Conservation (phyloP, 2,113 vertebrate genomes). For the Pteruthius melanotis region DNA sequence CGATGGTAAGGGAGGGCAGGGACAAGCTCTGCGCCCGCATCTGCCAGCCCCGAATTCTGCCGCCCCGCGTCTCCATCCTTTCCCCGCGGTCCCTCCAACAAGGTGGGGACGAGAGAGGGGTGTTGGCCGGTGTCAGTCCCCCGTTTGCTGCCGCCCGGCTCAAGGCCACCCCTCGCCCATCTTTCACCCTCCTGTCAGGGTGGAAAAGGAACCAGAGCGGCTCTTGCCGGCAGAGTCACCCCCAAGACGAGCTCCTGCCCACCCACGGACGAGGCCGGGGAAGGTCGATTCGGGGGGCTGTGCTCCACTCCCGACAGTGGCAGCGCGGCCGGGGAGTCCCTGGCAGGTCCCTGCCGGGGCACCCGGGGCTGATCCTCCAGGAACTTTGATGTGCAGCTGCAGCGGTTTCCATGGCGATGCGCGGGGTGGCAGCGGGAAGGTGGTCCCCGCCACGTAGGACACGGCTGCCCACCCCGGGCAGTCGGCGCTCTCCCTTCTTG, state of each 20-base stretch:
- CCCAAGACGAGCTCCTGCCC: background rate
- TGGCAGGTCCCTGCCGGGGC: background rate
- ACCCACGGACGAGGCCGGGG: background rate
- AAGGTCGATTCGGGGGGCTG: background rate
- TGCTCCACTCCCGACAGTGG: background rate
- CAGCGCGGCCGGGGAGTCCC: background rate
- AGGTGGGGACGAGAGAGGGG: rapidly evolving
- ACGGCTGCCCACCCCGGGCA: background rate
- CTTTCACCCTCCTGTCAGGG: background rate
- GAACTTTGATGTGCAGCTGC: background rate
- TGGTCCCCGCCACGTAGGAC: background rate
- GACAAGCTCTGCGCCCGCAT: background rate
- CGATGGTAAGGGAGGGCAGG: background rate
- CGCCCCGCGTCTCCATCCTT: background rate
- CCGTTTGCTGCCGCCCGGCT: background rate
- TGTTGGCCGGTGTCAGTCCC: rapidly evolving
- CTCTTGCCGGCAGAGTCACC: background rate
- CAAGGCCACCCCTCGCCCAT: rapidly evolving
- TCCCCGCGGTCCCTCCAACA: rapidly evolving
- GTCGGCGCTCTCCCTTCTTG: too few relatives aligned
- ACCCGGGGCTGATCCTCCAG: background rate
- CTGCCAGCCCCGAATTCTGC: background rate
- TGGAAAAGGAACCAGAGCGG: background rate
- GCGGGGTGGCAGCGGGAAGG: background rate
- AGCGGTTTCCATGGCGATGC: constrained; percentile 14